Base-by-base conservation (phyloP, 2,797 vertebrate genomes). In the Scolopax bukidnonensis region DNA sequence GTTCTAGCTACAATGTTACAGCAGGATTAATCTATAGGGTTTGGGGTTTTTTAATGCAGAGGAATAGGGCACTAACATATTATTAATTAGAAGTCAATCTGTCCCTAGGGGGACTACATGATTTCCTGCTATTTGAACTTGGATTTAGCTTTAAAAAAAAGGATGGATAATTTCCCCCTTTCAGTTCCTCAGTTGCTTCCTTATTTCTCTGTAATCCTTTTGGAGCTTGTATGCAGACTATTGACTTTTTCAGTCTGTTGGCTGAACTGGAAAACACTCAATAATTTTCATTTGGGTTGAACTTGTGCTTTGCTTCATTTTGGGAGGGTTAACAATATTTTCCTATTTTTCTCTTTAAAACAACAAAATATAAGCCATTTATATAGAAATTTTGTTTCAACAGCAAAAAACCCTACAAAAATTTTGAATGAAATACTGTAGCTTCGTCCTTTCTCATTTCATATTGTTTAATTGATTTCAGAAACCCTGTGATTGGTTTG, bases 21-120 rank as follows among this genome's bases (percentile, higher is more conserved):
- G 70, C 16, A 48, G 54, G 87, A 95, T 95, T 97, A 95, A 96
- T 81, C 71, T 63, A 90, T 84, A 89, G 78, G 59, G 50, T 30
- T 88, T 54, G n/a, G 2, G n/a, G 38, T 40, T 78, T 61, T 45
- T 59, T 70, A 78, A 76, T 89, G 70, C 61, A 88, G 60, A 88
- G 82, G 57, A 36, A 71, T 48, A 88, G 70, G 83, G 53, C 82
- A 78, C 76, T 53, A 63, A 47, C 77, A 65, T 87, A 50, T 88
- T 92, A 95, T 94, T 95, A 96, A 96, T 97, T 97, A 97, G 90
- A 95, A 95, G 83, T 79, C 84, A 97, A 95, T 97, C 94, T 97
- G 64, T 96, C 89, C 68, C 88, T 84, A 91, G 68, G 50, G 67
- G 43, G 38, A 47, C 54, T 33, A n/a, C 56, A 75, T 30, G 51